Evolutionary conservation across 2,888 invertebrate species (phyloP).

Genomic region (Napeogenes inachia): DNA sequence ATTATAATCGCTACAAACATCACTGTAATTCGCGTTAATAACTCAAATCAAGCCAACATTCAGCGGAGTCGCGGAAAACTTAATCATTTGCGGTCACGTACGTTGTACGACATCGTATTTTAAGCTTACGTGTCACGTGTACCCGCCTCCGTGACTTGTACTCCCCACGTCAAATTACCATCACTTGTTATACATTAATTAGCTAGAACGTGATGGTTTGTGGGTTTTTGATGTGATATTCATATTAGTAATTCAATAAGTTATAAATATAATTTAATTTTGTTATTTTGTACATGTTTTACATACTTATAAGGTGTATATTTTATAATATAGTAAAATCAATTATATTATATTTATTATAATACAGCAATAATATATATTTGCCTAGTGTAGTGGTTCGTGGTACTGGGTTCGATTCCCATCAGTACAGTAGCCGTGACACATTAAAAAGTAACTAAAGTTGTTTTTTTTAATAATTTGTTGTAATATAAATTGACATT

Average conservation of each 20-base stretch:
- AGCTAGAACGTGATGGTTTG: slow-evolving; percentile 8
- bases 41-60: slow-evolving; percentile 29
- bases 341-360: no score
- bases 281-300: background rate
- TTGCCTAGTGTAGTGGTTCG: no score
- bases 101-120: slow-evolving; percentile 13
- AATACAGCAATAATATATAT: no score
- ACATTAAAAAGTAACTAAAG: no score
- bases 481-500: no score
- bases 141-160: slow-evolving; percentile 16
- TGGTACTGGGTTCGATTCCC: no score
- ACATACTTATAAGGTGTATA: no score
- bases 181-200: slow-evolving; percentile 21
- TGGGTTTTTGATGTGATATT: background rate
- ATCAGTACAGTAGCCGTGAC: no score
- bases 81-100: slow-evolving; percentile 26
- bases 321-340: no score
- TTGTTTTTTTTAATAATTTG: no score
- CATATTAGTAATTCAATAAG: background rate
- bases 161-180: slow-evolving; percentile 14
- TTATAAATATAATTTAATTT: background rate
- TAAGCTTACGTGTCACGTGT: slow-evolving; percentile 14
- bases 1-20: slow-evolving; percentile 18
- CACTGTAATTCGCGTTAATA: slow-evolving; percentile 20
- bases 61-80: slow-evolving; percentile 18